Conservation (phyloP, 2,888 invertebrate species). For the Rotaria sp. region DNA sequence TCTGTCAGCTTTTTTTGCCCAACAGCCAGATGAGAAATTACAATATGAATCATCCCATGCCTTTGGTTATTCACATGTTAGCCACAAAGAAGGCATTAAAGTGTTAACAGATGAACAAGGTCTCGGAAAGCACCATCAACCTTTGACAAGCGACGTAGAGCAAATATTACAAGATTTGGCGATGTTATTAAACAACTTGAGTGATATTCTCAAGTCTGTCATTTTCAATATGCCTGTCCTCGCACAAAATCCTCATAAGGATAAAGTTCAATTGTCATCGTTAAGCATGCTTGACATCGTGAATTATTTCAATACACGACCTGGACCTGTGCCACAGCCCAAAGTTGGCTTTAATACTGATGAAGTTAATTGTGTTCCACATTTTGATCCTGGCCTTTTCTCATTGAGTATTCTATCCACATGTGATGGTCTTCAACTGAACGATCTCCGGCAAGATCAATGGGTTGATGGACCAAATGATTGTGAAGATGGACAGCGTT, state of each 20-base stretch:
- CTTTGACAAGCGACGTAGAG: neutral
- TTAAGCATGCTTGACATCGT: neutral
- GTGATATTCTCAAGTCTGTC: neutral
- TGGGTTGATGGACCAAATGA: neutral
- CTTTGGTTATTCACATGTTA: neutral
- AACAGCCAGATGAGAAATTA: neutral
- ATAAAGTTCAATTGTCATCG: neutral
- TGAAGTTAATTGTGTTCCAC: neutral
- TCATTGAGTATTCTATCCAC: neutral
- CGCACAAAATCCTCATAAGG: neutral
- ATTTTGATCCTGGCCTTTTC: neutral
- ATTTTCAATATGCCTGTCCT: neutral
- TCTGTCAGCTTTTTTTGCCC: neutral
- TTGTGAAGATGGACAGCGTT: neutral
- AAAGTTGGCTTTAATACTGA: neutral
- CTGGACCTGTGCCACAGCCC: too few relatives aligned
- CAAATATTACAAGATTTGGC: neutral
- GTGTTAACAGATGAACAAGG: neutral
- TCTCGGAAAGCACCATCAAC: too few relatives aligned
- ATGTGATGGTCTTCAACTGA: neutral
- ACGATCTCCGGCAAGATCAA: neutral
- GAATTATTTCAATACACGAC: neutral
- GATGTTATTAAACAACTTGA: neutral
- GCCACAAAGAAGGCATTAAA: neutral
- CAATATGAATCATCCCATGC: neutral